Percentiles rank a stretch among this genome's conserved stretches.
These are phyloP conservation scores for Sphaerophoria taeniata DNA, from an alignment of 2,888 invertebrate species.

Conservation along the genomic window DNA sequence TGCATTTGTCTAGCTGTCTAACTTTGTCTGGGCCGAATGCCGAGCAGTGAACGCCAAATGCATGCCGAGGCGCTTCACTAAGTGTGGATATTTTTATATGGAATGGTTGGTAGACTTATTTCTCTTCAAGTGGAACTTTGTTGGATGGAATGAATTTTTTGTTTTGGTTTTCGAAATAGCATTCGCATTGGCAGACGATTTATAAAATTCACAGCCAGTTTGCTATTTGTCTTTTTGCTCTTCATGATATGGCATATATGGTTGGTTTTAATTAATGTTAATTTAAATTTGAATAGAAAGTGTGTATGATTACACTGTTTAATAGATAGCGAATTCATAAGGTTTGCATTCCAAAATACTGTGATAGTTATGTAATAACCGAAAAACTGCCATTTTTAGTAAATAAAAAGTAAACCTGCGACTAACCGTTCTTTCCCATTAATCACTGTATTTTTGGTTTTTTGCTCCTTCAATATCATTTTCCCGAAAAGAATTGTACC, in stretches of 20 bases:
- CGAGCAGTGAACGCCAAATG: neutral
- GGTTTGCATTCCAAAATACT: no score
- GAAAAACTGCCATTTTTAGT: no score
- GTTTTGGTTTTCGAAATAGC: no score
- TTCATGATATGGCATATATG: conserved; percentile 14
- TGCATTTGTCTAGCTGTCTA: conserved; percentile 71
- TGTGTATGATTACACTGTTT: no score
- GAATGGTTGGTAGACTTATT: conserved; percentile 55
- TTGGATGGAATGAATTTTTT: neutral
- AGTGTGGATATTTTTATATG: conserved; percentile 43
- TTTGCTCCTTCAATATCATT: no score
- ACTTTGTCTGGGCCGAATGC: conserved; percentile 46
- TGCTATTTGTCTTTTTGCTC: neutral
- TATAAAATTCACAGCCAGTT: neutral
- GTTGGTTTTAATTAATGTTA: conserved; percentile 67
- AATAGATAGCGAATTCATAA: no score
- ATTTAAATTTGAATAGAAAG: no score
- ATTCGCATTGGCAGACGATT: conserved; percentile 25
- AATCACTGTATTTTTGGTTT: no score
- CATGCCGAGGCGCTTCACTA: conserved; percentile 64
- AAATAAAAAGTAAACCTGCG: no score
- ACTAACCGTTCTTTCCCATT: no score
- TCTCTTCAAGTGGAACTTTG: conserved; percentile 54
- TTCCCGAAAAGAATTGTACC: no score
- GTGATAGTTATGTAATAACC: no score